These are phyloP conservation scores for Stenodera caucasica DNA, from an alignment of 2,888 invertebrate genomes.

Conservation along the genomic window DNA sequence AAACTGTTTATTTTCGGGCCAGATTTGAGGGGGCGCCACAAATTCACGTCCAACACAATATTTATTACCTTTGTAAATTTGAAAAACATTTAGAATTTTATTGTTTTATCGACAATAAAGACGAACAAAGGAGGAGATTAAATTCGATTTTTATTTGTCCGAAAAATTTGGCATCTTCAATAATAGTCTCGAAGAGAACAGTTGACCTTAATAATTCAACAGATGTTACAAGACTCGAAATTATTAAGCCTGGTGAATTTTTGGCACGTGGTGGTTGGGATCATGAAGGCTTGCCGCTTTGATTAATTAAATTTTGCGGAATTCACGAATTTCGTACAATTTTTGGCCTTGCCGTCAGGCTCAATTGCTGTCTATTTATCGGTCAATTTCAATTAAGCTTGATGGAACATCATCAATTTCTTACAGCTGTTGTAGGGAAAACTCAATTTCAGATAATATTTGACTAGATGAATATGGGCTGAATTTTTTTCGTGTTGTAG, in stretches of 20 bases:
- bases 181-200: not conserved
- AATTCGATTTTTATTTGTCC: too few species aligned
- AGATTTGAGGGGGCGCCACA: not conserved
- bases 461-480: too few species aligned
- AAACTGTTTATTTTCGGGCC: not conserved
- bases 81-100: not conserved
- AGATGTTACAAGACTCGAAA: not conserved
- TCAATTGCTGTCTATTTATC: conserved; percentile 4
- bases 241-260: too few species aligned
- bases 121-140: too few species aligned
- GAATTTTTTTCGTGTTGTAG: too few species aligned
- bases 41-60: not conserved
- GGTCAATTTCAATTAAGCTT: not conserved
- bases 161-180: too few species aligned
- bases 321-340: too few species aligned
- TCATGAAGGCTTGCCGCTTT: not conserved
- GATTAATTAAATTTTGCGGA: too few species aligned
- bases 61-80: not conserved
- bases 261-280: not conserved
- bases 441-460: too few species aligned
- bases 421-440: not conserved
- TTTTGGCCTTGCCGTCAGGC: conserved; percentile 2
- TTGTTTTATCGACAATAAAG: not conserved
- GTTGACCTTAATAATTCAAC: too few species aligned
- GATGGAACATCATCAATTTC: not conserved